A percentile compares a stretch with the other conserved stretches of the same genome.
Evolutionary conservation across 2,888 invertebrate species (phyloP).

Genomic region (Lochmaea crataegi): DNA sequence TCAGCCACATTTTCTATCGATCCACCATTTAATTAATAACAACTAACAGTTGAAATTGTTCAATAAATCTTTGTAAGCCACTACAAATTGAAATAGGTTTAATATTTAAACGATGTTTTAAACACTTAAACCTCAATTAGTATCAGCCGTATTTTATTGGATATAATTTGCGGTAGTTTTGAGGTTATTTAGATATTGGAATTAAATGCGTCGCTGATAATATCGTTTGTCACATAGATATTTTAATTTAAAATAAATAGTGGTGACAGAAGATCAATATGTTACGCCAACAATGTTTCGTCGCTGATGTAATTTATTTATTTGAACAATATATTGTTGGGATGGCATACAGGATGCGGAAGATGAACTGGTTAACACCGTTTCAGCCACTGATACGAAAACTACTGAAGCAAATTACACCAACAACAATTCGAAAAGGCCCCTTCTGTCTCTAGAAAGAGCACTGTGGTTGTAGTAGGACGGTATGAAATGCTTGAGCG

Average conservation of each 20-base stretch:
- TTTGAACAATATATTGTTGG: no score
- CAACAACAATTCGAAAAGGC: no score
- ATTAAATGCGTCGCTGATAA: constrained; percentile 32
- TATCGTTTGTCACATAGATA: constrained; percentile 30
- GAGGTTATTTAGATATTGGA: constrained; percentile 23
- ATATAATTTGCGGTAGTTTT: constrained; percentile 22
- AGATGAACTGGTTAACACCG: no score
- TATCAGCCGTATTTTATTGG: constrained; percentile 25
- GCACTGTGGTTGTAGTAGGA: no score
- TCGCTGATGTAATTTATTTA: background rate
- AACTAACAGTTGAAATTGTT: constrained; percentile 16
- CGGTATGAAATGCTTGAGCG: no score
- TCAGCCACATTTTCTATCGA: background rate
- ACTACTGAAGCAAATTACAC: no score
- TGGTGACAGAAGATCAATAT: background rate
- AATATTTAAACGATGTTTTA: constrained; percentile 19
- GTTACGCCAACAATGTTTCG: background rate
- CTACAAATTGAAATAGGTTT: constrained; percentile 9
- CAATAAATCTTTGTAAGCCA: constrained; percentile 3
- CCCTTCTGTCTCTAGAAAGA: no score
- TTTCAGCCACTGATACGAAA: no score
- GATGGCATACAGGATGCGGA: no score
- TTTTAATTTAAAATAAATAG: constrained; percentile 32
- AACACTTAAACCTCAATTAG: constrained; percentile 31
- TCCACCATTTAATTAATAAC: background rate